Evolutionary conservation across 2,888 invertebrate genomes (phyloP).

Genomic region (Lomographa bimaculata): DNA sequence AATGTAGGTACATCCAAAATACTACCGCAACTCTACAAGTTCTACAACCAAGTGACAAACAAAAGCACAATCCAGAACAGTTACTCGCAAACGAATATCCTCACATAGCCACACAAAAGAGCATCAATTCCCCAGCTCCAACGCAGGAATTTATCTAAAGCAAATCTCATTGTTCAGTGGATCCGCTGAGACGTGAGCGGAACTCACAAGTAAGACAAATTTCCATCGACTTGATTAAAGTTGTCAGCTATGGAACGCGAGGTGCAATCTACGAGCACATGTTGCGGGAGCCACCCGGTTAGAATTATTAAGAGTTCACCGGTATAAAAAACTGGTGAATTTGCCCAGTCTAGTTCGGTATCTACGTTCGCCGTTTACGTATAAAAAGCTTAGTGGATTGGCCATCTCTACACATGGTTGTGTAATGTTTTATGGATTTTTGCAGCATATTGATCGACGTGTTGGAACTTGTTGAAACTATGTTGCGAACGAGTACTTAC

Average conservation of each 20-base stretch:
- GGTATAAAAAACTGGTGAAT: no score
- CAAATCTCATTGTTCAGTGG: constrained; percentile 71
- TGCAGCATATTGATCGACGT: no score
- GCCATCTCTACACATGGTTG: no score
- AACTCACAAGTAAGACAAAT: constrained; percentile 73
- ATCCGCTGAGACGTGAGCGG: constrained; percentile 65
- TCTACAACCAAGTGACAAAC: no score
- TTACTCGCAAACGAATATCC: constrained; percentile 31
- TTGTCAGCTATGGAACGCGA: constrained; percentile 62
- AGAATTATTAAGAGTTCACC: constrained; percentile 1
- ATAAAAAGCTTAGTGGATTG: no score
- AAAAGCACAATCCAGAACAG: constrained; percentile 25
- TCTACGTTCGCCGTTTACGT: no score
- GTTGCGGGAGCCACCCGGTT: constrained; percentile 1
- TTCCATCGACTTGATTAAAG: constrained; percentile 77
- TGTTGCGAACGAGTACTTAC: no score
- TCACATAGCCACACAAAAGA: constrained; percentile 38
- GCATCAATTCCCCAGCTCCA: constrained; percentile 48
- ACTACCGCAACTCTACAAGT: no score
- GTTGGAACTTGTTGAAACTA: no score
- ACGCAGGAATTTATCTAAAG: constrained; percentile 64
- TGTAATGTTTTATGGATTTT: no score
- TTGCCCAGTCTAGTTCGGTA: no score
- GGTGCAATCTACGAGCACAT: constrained; percentile 59
- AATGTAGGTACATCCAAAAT: no score